Base-by-base conservation (phyloP, 2,113 vertebrate genomes). In the Acinonyx jubatus region DNA sequence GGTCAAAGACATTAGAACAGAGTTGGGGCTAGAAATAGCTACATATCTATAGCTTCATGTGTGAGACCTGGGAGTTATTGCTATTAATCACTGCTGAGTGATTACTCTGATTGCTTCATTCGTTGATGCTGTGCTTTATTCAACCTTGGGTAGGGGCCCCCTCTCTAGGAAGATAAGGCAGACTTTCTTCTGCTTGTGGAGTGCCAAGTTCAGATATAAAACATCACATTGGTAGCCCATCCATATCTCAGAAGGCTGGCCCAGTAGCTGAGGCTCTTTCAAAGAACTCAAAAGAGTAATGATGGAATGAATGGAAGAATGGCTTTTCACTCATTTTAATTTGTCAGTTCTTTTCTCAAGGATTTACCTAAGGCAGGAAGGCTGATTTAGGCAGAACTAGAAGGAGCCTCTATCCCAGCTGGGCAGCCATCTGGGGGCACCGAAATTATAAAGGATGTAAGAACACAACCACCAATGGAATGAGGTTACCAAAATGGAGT, bases 1-100 rank as follows among this genome's bases (percentile, higher is more conserved):
- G 57, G 27, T 63, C 89, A 91, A 78, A 91, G 50, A 29, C n/a
- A 73, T 80, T 80, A 63, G 71, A 78, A 38, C 19, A n/a, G 33
- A 87, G 38, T 52, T 27, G 83, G 71, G 80, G 41, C 80, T 92
- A n/a, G 95, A 76, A 96, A 94, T 68, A 94, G 81, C 76, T 90
- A 27, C 55, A 1, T 57, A 57, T 19, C 57, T 88, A 61, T 63
- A 89, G 97, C 89, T 95, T 91, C 66, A 6, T 3, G 29, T 80
- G 76, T 29, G 85, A 96, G 76, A 85, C 57, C 33, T 69, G 45
- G 23, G 69, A 63, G 45, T 14, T 79, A 78, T 57, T 45, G 74
- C 87, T 83, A 36, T 93, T 73, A 86, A 93, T 96, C 82, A 61
- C 83, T 21, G 1, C 76, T 9, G 48, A 79, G 15, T 87, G 92